Base-by-base conservation (phyloP, 2,113 vertebrate genomes). In the Muntiacus muntjak region DNA sequence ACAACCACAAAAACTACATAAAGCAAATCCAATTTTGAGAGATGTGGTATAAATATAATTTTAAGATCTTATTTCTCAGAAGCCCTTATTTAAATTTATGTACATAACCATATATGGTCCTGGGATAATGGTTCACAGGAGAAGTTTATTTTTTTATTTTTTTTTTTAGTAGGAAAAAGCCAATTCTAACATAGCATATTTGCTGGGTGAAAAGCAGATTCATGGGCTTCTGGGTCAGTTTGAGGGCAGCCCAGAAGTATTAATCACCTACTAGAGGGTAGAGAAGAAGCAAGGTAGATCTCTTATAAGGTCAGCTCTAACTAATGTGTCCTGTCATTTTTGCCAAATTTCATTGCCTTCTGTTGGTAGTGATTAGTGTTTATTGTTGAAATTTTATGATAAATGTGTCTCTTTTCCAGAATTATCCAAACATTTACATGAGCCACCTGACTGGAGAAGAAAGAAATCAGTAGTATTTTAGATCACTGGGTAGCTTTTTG, bases 51-150 rank as follows among this genome's bases (percentile, higher is more conserved):
- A 58, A 81, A 67, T 60, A 84, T 30, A 76, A 50, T 62, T 97
- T 97, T 96, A 92, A 88, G 15, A 52, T 93, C 33, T 94, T 78
- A 95, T 85, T 95, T 96, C 67, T 71, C n/a, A 71, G n/a, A 71
- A 71, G 19, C 67, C 2, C 19, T 82, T 79, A 60, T 81, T 57
- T 96, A 93, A 86, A 67, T 97, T 47, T 54, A 19, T 1, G 33
- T 23, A 45, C 67, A 13, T 71, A 95, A 58, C 23, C 33, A 40
- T 93, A 40, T 43, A 4, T 43, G 15, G 10, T 87, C 33, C 57
- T 86, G 26, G 16, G 21, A 86, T 88, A 89, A 81, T 81, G 50
- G 30, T 82, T 83, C 40, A 47, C 16, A 93, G 50, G 33, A 91
- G 64, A 92, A 96, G 8, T 78, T 40, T 25, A n/a, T 40, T 40